phyloP scores from a whole-genome alignment of 2,113 vertebrate genomes.

The Cyprinus carpio region DNA sequence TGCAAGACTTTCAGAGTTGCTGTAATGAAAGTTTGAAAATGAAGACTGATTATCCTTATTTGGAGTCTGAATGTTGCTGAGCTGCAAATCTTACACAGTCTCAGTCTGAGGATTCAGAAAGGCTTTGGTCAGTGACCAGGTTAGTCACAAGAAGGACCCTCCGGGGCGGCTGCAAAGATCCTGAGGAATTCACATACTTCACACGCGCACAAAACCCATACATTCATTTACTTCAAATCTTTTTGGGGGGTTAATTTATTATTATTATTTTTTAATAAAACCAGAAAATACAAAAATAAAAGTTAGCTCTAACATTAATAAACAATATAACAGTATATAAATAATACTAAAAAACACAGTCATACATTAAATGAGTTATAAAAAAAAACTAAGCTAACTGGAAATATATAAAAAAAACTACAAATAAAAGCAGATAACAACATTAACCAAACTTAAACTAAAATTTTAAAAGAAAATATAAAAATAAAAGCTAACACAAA shows the following conservation, averaged over 20 bases:
- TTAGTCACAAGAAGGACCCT: conserved; percentile 18
- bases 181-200: neutral
- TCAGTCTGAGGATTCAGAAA: neutral
- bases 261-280: too few species aligned
- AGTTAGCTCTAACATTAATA: neutral
- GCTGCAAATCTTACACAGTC: neutral
- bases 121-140: conserved; percentile 26
- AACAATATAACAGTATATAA: too few species aligned
- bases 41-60: neutral
- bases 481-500: too few species aligned
- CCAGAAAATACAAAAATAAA: too few species aligned
- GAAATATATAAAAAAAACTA: neutral
- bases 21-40: neutral
- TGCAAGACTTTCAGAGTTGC: neutral
- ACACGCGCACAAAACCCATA: neutral
- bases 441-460: too few species aligned
- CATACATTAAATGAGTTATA: neutral
- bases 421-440: too few species aligned
- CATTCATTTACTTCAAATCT: too few species aligned
- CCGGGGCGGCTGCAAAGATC: neutral
- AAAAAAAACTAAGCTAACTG: neutral
- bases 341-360: neutral
- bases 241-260: too few species aligned
- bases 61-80: neutral
- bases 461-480: too few species aligned